Base-by-base conservation (phyloP, 1,140 invertebrate genomes). In the Trichonephila clavipes region DNA sequence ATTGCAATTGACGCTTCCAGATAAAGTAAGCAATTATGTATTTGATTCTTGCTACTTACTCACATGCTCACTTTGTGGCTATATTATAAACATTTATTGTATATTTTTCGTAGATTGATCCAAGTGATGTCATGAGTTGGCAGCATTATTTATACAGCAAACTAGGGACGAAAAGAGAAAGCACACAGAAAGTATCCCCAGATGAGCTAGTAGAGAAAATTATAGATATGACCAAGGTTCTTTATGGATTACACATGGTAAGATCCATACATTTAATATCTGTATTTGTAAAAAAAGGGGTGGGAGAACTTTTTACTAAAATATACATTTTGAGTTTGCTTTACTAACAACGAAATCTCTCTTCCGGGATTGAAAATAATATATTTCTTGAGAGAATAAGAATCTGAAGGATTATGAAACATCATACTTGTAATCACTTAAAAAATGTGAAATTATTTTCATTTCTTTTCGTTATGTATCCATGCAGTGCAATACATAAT, bases 111-210 rank as follows among this genome's bases (percentile, higher is more conserved):
- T 81, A 96, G 95, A 98, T 99, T 88, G 98, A 99, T 96, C 99
- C 98, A 0, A 98, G 98, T 0, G 99, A 99, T 95, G 98, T 98
- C 95, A 99, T 99, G 98, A 98, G 98, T 14, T 99, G 99, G 99
- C 99, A 99, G 96, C 99, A 99, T 95, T 99, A 99, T 95, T 96
- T 99, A 0, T 99, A 99, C 96, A 98, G 98, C 64, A 99, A 99
- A 96, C 96, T 99, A 2, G 99, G 99, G 0, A 97, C 97, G 90
- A 97, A 98, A 95, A 98, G 98, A 94, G 97, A 97, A 85, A 96
- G 97, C 3, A 96, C 96, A 96, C 94, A 97, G 96, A 92, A 96
- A 97, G 91, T 97, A 97, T 95, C 97, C 97, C 95, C 96, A 91
- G 98, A 98, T 88, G 98, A 98, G 88, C 97, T 99, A 0, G 98